Base-by-base conservation (phyloP, 2,888 invertebrate species). In the Arge pagana region DNA sequence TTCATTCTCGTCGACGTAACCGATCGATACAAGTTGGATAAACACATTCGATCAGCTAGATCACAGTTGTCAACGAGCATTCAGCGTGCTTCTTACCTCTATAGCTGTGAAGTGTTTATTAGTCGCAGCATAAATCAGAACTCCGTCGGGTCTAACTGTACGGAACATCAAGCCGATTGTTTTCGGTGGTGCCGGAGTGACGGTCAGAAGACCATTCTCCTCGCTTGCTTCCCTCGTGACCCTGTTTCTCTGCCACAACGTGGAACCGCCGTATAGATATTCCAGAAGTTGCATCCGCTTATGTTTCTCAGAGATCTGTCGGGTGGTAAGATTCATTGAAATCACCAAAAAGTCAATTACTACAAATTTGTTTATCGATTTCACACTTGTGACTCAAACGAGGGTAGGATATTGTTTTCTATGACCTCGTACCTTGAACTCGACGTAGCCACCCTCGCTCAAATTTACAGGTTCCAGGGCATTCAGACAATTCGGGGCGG, bases 71-170 rank as follows among this genome's bases (percentile, higher is more conserved):
- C n/a, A n/a, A n/a, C n/a, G n/a, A n/a, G n/a, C n/a, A n/a, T n/a
- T n/a, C n/a, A n/a, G n/a, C n/a, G n/a, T n/a, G n/a, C n/a, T n/a
- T n/a, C 63, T 59, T 68, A 82, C 81, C 78, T 93, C 90, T 52
- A 95, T 80, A 2, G 90, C 82, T 1, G 94, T 93, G 68, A 86
- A 93, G 74, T 93, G 90, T 70, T 90, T 90, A 67, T 92, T 90
- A 28, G 91, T 93, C 0, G 90, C 89, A 1, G 93, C 86, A 71
- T 90, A 92, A 62, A 96, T 81, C n/a, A 97, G 77, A 23, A 94
- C 79, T 2, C 94, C 96, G 66, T 89, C 85, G 35, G 82, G 80
- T 68, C 85, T 85, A 13, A 86, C 83, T 0, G 96, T 95, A 63
- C 90, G 83, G 72, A 96, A 93, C 61, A 88, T 82, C 48, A 96